phyloP scores from a whole-genome alignment of 2,113 vertebrate genomes.

The Aptenodytes patagonicus region DNA sequence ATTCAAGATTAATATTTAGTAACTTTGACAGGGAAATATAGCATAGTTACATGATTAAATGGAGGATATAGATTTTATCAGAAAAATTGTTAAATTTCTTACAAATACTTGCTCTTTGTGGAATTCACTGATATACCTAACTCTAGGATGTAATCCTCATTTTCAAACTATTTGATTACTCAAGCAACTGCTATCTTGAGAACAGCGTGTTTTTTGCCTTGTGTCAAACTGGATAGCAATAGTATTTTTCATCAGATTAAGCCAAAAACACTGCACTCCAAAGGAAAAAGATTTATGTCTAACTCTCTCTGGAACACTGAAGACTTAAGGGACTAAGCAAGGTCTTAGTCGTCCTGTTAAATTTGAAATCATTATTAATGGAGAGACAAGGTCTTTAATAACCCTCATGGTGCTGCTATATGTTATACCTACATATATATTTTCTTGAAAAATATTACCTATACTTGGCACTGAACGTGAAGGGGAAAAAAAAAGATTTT shows the following conservation, averaged over 20 bases:
- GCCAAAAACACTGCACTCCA: neutral
- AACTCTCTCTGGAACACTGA: neutral
- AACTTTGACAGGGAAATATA: neutral
- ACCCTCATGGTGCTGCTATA: neutral
- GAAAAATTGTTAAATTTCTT: neutral
- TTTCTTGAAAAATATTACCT: neutral
- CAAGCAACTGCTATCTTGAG: neutral
- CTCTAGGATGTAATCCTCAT: neutral
- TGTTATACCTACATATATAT: neutral
- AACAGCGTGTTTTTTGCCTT: neutral
- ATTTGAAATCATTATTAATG: constrained; percentile 23
- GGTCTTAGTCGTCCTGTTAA: neutral
- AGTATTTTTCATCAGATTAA: neutral
- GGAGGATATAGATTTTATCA: neutral
- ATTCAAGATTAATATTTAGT: neutral
- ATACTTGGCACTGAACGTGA: neutral
- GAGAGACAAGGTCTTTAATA: neutral
- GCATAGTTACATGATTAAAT: neutral
- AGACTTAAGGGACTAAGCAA: neutral
- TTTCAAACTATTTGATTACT: neutral
- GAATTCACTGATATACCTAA: neutral
- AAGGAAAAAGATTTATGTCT: neutral
- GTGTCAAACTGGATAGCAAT: neutral
- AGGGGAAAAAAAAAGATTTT: neutral
- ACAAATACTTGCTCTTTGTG: neutral